Conservation (phyloP, 2,888 invertebrate species). For the Drosophila phalerata region DNA sequence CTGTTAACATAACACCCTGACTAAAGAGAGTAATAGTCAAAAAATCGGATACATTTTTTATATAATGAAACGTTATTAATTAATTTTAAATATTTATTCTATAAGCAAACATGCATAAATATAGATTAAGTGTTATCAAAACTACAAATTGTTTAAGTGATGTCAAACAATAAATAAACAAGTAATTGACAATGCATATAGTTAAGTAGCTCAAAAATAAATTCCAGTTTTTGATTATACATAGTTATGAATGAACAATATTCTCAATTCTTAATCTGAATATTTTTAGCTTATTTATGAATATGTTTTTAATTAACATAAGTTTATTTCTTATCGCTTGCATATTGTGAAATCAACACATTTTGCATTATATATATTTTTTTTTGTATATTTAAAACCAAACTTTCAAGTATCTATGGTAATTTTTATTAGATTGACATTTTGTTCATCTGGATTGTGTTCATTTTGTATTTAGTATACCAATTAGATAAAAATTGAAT, state of each 20-base stretch:
- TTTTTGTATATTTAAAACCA: constrained; percentile 1
- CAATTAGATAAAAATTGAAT: background rate
- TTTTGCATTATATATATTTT: constrained; percentile 5
- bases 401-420: constrained; percentile 29
- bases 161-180: background rate
- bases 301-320: constrained; percentile 14
- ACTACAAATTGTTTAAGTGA: background rate
- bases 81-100: background rate
- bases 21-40: no score
- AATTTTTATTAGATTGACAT: constrained; percentile 59
- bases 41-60: background rate
- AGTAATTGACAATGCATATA: background rate
- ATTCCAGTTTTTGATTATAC: background rate
- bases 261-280: background rate
- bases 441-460: constrained; percentile 25
- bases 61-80: background rate
- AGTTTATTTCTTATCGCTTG: constrained; percentile 20
- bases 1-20: no score
- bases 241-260: constrained; percentile 8
- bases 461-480: constrained; percentile 38
- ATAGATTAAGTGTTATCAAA: background rate
- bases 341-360: constrained; percentile 5
- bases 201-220: background rate
- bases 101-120: background rate
- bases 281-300: constrained; percentile 14